phyloP scores from a whole-genome alignment of 2,113 vertebrate species.

The Strix uralensis region DNA sequence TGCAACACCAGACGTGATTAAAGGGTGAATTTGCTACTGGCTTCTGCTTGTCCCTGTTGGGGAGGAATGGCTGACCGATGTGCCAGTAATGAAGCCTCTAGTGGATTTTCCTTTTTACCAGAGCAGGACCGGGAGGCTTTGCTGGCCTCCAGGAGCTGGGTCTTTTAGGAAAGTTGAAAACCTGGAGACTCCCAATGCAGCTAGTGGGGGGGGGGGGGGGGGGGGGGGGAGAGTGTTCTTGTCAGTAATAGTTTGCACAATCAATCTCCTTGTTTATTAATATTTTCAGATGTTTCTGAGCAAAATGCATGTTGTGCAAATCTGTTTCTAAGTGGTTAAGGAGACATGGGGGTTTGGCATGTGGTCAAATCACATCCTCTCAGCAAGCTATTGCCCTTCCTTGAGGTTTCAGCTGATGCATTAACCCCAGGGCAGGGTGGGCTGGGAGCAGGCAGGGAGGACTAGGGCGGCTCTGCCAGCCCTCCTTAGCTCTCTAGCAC shows the following conservation, averaged over 20 bases:
- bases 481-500: not conserved
- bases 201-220: no score
- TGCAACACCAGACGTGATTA: not conserved
- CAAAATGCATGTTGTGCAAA: not conserved
- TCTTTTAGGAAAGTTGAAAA: not conserved
- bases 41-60: not conserved
- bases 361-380: not conserved
- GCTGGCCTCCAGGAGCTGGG: not conserved
- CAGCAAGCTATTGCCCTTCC: not conserved
- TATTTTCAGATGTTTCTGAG: conserved; percentile 21
- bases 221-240: not conserved
- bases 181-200: not conserved
- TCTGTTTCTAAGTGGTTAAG: conserved; percentile 14
- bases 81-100: accelerated
- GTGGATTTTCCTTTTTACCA: not conserved
- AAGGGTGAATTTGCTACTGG: not conserved
- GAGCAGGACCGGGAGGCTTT: not conserved
- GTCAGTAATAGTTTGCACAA: not conserved
- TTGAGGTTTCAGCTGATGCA: not conserved
- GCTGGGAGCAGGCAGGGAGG: not conserved
- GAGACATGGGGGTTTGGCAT: not conserved
- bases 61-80: not conserved
- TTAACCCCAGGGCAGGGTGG: not conserved
- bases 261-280: conserved; percentile 1
- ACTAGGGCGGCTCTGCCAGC: not conserved